Conservation (phyloP, 2,113 vertebrate species). For the Daboia siamensis region DNA sequence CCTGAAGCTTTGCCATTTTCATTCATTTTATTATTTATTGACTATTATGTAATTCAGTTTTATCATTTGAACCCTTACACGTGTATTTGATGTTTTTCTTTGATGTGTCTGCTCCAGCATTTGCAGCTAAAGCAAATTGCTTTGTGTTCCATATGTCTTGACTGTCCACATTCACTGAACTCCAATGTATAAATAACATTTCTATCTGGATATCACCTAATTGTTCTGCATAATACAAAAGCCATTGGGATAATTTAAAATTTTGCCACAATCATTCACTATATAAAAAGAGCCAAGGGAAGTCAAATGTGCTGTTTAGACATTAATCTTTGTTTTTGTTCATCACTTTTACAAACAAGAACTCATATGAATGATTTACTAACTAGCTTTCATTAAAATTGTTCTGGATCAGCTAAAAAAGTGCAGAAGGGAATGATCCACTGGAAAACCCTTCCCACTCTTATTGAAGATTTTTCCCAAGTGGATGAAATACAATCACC, state of each 20-base stretch:
- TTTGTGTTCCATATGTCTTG: not conserved
- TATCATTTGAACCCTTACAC: not conserved
- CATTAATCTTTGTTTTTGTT: not conserved
- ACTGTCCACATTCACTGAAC: not conserved
- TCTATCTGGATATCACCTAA: not conserved
- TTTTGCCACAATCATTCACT: not conserved
- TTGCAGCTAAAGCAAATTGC: not conserved
- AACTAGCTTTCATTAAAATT: not conserved
- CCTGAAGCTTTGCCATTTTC: too few relatives aligned
- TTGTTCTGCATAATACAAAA: not conserved
- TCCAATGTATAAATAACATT: not conserved
- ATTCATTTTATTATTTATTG: not conserved
- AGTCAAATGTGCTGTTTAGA: not conserved
- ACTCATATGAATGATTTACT: not conserved
- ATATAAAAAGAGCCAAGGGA: not conserved
- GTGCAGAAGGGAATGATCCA: slow-evolving; percentile 47
- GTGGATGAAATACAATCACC: slow-evolving; percentile 16
- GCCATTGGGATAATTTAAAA: not conserved
- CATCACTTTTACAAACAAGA: not conserved
- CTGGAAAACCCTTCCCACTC: slow-evolving; percentile 62
- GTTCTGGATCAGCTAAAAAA: slow-evolving; percentile 33
- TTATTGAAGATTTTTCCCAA: slow-evolving; percentile 43
- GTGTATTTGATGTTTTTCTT: not conserved
- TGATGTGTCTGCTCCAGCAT: not conserved
- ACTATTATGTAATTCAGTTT: not conserved